Evolutionary conservation across 2,797 vertebrate species (phyloP).

Genomic region (Eulemur albifrons): DNA sequence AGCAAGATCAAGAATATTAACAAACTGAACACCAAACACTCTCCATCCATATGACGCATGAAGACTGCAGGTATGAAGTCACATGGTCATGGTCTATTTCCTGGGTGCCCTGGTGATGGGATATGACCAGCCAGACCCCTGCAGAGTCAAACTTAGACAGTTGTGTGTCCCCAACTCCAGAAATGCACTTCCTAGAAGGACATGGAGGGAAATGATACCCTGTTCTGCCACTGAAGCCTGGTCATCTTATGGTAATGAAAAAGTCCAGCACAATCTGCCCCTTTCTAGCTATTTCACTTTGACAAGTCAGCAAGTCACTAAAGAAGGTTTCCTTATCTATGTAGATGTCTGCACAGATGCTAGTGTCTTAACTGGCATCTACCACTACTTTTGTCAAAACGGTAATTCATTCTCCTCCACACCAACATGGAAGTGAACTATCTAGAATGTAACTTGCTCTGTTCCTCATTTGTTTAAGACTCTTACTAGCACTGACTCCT

Average conservation of each 20-base stretch:
- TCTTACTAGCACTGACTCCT: background rate
- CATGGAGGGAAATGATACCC: background rate
- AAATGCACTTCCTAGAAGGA: background rate
- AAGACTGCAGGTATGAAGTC: background rate
- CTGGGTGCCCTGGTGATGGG: background rate
- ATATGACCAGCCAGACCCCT: background rate
- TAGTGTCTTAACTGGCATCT: background rate
- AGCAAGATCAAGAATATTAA: background rate
- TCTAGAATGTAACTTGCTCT: background rate
- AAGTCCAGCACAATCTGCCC: background rate
- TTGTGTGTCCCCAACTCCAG: background rate
- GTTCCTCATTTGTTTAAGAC: background rate
- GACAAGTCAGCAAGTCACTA: background rate
- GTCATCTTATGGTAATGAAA: background rate
- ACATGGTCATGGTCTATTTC: fast-evolving
- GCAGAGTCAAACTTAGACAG: background rate
- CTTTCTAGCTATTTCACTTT: background rate
- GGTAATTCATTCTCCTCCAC: background rate
- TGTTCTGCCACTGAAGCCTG: background rate
- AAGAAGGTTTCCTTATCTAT: background rate
- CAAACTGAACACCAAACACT: background rate
- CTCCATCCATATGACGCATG: background rate
- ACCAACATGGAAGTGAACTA: background rate
- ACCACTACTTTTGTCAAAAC: background rate
- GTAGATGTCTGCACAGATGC: background rate